A percentile compares a stretch with the other conserved stretches of the same genome.
Evolutionary conservation across 2,888 invertebrate genomes (phyloP).

Genomic region (Gastrophysa polygoni): DNA sequence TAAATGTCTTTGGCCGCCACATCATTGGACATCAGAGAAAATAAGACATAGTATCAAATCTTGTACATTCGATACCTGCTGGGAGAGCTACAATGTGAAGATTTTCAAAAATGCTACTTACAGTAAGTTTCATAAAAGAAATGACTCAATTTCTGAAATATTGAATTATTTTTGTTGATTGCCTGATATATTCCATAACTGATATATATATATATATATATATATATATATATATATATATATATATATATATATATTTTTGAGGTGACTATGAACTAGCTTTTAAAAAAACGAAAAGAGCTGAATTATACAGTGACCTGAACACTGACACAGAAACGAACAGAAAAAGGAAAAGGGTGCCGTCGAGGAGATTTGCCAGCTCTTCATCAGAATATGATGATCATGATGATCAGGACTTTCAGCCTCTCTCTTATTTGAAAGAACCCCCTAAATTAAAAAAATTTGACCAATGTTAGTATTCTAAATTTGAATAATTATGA

Average conservation of each 20-base stretch:
- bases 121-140: background rate
- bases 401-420: background rate
- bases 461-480: background rate
- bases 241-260: too few relatives aligned
- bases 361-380: background rate
- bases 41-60: background rate
- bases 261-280: constrained; percentile 1
- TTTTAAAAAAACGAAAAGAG: background rate
- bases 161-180: background rate
- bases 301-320: constrained; percentile 5
- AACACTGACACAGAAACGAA: background rate
- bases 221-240: too few relatives aligned
- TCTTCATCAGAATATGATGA: constrained; percentile 5
- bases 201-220: too few relatives aligned
- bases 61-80: background rate
- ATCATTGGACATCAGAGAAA: constrained; percentile 7
- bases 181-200: background rate
- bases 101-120: constrained; percentile 1
- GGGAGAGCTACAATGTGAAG: background rate
- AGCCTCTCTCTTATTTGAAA: constrained; percentile 1
- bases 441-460: constrained; percentile 4
- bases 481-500: background rate
- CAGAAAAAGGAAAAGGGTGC: constrained; percentile 9
- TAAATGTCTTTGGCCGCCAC: constrained; percentile 15
- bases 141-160: background rate